Evolutionary conservation across 2,888 invertebrate species (phyloP).

Genomic region (Rhimphoctona megacephalus): DNA sequence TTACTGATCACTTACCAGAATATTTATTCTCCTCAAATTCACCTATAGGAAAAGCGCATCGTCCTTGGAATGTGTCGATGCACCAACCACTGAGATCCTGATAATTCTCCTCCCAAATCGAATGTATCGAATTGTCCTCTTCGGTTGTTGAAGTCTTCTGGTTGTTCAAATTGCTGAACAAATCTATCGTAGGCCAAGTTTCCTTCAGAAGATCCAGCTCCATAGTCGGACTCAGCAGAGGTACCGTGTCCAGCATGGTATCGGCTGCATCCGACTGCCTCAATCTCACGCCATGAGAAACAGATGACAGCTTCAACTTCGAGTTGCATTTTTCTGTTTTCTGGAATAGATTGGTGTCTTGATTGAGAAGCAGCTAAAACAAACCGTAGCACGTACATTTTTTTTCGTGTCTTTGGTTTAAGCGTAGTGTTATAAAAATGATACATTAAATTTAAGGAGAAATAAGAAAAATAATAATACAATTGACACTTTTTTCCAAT

Average conservation of each 20-base stretch:
- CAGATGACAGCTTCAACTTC: slow-evolving; percentile 78
- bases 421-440: background rate
- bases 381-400: slow-evolving; percentile 29
- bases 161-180: slow-evolving; percentile 44
- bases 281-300: slow-evolving; percentile 84
- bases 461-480: background rate
- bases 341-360: slow-evolving; percentile 70
- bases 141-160: slow-evolving; percentile 53
- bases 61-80: slow-evolving; percentile 79
- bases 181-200: slow-evolving; percentile 58
- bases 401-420: background rate
- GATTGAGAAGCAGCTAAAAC: slow-evolving; percentile 65
- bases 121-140: slow-evolving; percentile 71
- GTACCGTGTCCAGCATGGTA: slow-evolving; percentile 72
- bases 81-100: slow-evolving; percentile 89
- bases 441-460: background rate
- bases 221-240: slow-evolving; percentile 78
- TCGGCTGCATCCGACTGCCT: slow-evolving; percentile 69
- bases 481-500: background rate
- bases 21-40: slow-evolving; percentile 79
- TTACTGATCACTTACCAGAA: slow-evolving; percentile 76
- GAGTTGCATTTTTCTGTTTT: slow-evolving; percentile 80
- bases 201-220: slow-evolving; percentile 76
- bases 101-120: slow-evolving; percentile 88
- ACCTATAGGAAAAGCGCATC: slow-evolving; percentile 83